A percentile compares a stretch with the other conserved stretches of the same genome.
phyloP scores from a whole-genome alignment of 1,140 invertebrate species.

The Listronotus oregonensis region DNA sequence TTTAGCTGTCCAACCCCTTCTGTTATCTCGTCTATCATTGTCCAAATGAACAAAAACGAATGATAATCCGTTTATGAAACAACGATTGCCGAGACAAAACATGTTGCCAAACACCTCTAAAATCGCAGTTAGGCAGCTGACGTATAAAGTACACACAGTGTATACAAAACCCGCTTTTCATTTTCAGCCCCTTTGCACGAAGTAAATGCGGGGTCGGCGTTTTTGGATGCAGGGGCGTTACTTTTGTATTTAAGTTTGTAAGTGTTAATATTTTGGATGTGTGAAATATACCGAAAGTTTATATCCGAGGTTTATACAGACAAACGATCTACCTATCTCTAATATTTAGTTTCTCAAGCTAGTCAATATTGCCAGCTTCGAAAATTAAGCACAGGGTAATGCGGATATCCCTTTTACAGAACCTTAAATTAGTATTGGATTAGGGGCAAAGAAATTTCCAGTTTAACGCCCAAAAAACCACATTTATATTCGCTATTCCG shows the following conservation, averaged over 20 bases:
- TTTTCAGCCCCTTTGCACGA: background rate
- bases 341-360: no score
- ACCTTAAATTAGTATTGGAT: no score
- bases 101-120: slow-evolving; percentile 32
- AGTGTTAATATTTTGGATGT: no score
- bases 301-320: no score
- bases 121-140: slow-evolving; percentile 33
- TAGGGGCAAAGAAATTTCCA: no score
- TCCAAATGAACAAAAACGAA: slow-evolving; percentile 24
- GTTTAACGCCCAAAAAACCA: no score
- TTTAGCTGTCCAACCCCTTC: background rate
- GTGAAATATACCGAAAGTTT: no score
- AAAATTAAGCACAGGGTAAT: no score
- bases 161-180: slow-evolving; percentile 18
- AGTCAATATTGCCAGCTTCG: no score
- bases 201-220: background rate
- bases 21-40: slow-evolving; percentile 3
- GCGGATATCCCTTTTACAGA: no score
- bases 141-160: slow-evolving; percentile 26
- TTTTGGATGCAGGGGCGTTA: background rate
- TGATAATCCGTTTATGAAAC: slow-evolving; percentile 34
- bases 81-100: slow-evolving; percentile 24
- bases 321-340: no score
- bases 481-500: no score
- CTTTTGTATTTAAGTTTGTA: background rate